Conservation (phyloP, 2,888 invertebrate genomes). For the Argynnis bischoffii region DNA sequence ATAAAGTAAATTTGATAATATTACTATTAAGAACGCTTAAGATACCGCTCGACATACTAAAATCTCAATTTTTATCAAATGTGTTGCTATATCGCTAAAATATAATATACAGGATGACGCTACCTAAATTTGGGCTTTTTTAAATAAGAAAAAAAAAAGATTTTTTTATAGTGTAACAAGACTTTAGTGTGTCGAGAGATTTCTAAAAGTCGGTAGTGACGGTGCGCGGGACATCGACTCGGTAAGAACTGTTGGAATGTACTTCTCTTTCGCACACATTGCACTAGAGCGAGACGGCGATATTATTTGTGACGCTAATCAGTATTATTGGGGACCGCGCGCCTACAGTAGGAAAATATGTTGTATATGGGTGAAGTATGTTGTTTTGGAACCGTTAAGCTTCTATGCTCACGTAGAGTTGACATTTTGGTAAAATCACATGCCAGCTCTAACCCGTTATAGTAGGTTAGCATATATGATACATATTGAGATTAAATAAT, state of each 20-base stretch:
- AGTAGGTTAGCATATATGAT: slow-evolving; percentile 28
- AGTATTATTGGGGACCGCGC: slow-evolving; percentile 61
- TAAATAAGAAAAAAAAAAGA: slow-evolving; percentile 10
- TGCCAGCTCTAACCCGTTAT: slow-evolving; percentile 27
- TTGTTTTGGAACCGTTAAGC: slow-evolving; percentile 17
- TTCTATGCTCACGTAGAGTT: slow-evolving; percentile 28
- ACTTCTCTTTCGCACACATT: slow-evolving; percentile 28
- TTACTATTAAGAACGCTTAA: slow-evolving; percentile 52
- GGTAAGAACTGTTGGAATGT: slow-evolving; percentile 11
- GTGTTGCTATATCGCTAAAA: slow-evolving; percentile 21
- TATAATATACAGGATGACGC: slow-evolving; percentile 15
- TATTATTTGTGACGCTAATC: slow-evolving; percentile 34
- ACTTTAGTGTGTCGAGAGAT: slow-evolving; percentile 30
- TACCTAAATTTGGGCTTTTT: slow-evolving; percentile 29
- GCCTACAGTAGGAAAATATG: slow-evolving; percentile 44
- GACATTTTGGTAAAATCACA: slow-evolving; percentile 10
- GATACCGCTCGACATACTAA: slow-evolving; percentile 36
- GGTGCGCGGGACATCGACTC: slow-evolving; percentile 59
- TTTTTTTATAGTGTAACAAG: slow-evolving; percentile 21
- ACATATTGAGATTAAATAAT: slow-evolving; percentile 16
- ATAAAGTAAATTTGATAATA: slow-evolving; percentile 59
- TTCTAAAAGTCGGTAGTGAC: slow-evolving; percentile 59
- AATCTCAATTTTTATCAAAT: slow-evolving; percentile 11
- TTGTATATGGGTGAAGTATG: slow-evolving; percentile 1
- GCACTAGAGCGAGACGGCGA: slow-evolving; percentile 25